These are phyloP conservation scores for Eupithecia insigniata DNA, from an alignment of 2,888 invertebrate genomes.

Conservation along the genomic window DNA sequence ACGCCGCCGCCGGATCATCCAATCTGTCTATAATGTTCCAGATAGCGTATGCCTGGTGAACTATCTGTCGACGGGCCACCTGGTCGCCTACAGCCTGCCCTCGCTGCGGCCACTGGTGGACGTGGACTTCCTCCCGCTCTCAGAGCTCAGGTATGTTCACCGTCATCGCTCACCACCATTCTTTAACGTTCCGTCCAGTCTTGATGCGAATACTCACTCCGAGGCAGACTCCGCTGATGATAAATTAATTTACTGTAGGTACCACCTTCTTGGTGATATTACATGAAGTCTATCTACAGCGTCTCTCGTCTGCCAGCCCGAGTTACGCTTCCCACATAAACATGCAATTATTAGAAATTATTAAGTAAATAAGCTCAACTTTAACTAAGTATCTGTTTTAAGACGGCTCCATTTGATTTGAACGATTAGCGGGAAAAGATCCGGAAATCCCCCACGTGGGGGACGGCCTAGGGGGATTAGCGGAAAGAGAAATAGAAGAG, in stretches of 20 bases:
- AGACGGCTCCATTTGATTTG: no score
- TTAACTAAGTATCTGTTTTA: background rate
- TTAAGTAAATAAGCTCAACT: background rate
- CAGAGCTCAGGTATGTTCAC: slow-evolving; percentile 92
- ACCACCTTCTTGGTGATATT: background rate
- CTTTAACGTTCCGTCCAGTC: slow-evolving; percentile 39
- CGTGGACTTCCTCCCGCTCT: slow-evolving; percentile 96
- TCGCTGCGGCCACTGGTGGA: slow-evolving; percentile 96
- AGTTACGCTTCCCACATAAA: background rate
- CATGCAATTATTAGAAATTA: background rate
- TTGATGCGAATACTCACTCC: slow-evolving; percentile 44
- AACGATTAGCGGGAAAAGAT: no score
- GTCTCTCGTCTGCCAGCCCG: background rate
- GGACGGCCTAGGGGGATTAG: no score
- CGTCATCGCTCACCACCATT: slow-evolving; percentile 17
- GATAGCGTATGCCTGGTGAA: slow-evolving; percentile 97
- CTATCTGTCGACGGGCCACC: slow-evolving; percentile 97
- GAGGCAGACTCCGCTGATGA: background rate
- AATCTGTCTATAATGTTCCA: slow-evolving; percentile 65
- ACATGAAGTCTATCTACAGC: background rate
- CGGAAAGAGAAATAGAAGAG: slow-evolving; percentile 1
- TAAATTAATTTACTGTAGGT: background rate
- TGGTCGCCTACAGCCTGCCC: slow-evolving; percentile 97
- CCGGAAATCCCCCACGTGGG: no score
- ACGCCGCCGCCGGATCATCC: background rate